These are phyloP conservation scores for Pelmatolapia mariae DNA, from an alignment of 2,113 vertebrate species.

Conservation along the genomic window DNA sequence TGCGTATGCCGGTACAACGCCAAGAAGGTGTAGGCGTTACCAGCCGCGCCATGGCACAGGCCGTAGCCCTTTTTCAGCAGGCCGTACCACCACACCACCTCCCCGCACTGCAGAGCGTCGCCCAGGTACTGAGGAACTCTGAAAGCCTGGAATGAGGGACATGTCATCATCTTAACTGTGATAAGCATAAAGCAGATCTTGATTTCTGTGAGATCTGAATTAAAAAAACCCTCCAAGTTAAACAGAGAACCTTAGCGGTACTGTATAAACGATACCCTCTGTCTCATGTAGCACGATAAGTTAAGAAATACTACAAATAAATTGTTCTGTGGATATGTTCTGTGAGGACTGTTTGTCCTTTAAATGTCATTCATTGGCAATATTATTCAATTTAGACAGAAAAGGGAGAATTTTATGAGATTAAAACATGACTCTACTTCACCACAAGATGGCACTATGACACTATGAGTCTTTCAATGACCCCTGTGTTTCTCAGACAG, in stretches of 20 bases:
- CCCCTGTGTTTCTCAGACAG: not conserved
- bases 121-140: slow-evolving; percentile 79
- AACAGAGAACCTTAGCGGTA: not conserved
- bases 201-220: not conserved
- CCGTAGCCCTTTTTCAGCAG: slow-evolving; percentile 94
- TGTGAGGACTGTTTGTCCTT: not conserved
- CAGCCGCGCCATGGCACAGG: slow-evolving; percentile 88
- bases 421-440: not conserved
- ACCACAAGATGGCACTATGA: slow-evolving; percentile 36
- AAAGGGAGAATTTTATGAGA: not conserved
- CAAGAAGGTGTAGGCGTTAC: slow-evolving; percentile 91
- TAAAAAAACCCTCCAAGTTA: not conserved
- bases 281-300: not conserved
- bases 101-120: slow-evolving; percentile 82
- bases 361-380: not conserved
- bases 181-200: not conserved
- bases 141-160: slow-evolving; percentile 73
- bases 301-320: not conserved
- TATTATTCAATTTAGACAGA: not conserved
- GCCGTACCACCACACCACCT: slow-evolving; percentile 86
- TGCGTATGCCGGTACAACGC: slow-evolving; percentile 83
- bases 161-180: not conserved
- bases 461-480: not conserved
- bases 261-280: not conserved
- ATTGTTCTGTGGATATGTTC: not conserved